Evolutionary conservation across 1,140 invertebrate genomes (phyloP), one percentile per base, ranked within the genome.

Genomic region (Lasioglossum albipes): DNA sequence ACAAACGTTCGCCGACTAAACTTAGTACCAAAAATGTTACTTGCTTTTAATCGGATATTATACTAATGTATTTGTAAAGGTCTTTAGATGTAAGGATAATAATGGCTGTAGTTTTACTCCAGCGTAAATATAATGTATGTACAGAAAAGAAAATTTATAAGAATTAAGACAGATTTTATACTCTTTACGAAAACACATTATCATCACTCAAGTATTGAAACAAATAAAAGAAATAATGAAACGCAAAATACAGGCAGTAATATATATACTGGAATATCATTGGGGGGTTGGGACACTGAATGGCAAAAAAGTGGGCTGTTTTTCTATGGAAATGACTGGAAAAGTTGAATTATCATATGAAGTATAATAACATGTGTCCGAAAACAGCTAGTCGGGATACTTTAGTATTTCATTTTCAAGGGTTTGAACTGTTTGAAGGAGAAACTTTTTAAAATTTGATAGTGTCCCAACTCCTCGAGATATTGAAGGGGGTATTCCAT

Each of bases 11-110:
- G 81, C 90, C 87, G 87, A 88, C 86, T 89, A 94, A 85, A 89
- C 91, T 82, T 86, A 92, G 90, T 76, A 91, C 83, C 88, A 94
- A 88, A 89, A 90, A 89, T 82, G 88, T 88, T 78, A 92, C 89
- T 71, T 92, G 88, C 88, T 92, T 86, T 77, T 92, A 86, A 92
- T 84, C 80, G 81, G 82, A 79, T 81, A 86, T 66, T 83, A 88
- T 86, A 82, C 75, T 77, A 77, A 69, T 69, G 31, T 85, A 66
- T 80, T 79, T 84, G 71, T 85, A 87, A 83, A 81, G n/a, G 81
- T 89, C 90, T 81, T 91, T 91, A 89, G 12, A 57, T 61, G 10
- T 75, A 68, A 74, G 67, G 2, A 27, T 22, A 84, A 45, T 54
- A 57, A 57, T 54, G 31, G 70, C 77, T 81, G 70, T 75, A 80